Percentiles rank a stretch among this genome's conserved stretches.
Conservation (phyloP, 2,797 vertebrate genomes). For the Pterois miles region DNA sequence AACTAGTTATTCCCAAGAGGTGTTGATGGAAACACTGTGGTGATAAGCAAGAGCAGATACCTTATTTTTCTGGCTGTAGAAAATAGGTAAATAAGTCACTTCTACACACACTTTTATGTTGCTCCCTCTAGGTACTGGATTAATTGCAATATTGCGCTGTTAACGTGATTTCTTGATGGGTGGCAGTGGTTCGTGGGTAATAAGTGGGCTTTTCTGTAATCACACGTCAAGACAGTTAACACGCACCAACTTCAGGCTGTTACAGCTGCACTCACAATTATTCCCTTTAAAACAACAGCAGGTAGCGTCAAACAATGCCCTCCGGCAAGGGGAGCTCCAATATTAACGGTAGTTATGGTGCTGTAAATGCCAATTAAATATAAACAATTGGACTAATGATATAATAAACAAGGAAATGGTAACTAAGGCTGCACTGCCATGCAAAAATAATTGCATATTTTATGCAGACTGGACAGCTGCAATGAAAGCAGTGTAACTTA, state of each 20-base stretch:
- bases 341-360: neutral
- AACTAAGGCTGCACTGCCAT: neutral
- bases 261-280: neutral
- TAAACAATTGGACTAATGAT: neutral
- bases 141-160: neutral
- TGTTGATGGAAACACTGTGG: neutral
- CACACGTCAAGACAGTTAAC: neutral
- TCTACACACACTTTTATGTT: neutral
- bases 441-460: neutral
- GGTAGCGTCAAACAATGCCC: neutral
- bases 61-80: neutral
- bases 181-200: neutral
- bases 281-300: neutral
- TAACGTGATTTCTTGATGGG: neutral
- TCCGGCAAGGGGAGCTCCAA: neutral
- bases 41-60: neutral
- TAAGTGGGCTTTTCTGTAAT: neutral
- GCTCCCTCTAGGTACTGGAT: neutral
- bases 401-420: neutral
- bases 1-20: constrained; percentile 14
- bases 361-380: neutral
- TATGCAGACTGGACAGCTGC: neutral
- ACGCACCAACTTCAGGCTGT: neutral
- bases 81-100: neutral
- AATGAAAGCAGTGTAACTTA: neutral